These are phyloP conservation scores for Cossypha caffra DNA, from an alignment of 2,797 vertebrate species.

Conservation along the genomic window DNA sequence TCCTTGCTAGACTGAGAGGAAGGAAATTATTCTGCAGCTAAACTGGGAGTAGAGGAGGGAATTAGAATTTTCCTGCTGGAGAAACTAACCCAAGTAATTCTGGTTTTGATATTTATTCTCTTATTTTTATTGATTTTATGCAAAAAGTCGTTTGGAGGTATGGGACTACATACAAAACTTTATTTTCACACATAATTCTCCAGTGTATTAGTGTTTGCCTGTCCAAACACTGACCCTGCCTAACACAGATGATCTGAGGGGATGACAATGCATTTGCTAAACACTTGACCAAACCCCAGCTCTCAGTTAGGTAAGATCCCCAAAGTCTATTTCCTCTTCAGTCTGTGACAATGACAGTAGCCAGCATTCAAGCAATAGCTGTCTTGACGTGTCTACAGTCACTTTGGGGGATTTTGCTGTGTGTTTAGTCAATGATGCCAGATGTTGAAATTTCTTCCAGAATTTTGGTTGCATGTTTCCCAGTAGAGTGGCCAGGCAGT, in stretches of 20 bases:
- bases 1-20: neutral
- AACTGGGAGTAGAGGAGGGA: neutral
- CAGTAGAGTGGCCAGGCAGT: neutral
- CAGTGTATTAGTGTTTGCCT: neutral
- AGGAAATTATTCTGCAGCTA: neutral
- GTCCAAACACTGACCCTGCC: neutral
- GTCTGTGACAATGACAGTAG: neutral
- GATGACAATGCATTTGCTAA: neutral
- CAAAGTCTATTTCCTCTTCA: neutral
- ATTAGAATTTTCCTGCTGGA: neutral
- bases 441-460: neutral
- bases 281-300: neutral
- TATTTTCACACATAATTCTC: neutral
- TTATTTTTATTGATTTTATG: neutral
- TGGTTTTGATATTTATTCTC: fast-evolving
- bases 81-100: neutral
- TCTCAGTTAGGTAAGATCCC: neutral
- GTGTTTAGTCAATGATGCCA: neutral
- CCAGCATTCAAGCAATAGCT: neutral
- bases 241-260: neutral
- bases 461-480: neutral
- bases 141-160: neutral
- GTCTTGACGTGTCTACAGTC: neutral
- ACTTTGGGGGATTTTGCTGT: neutral
- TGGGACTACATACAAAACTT: neutral